phyloP scores from a whole-genome alignment of 2,797 vertebrate species.

The Dendrocincla tyrannina region DNA sequence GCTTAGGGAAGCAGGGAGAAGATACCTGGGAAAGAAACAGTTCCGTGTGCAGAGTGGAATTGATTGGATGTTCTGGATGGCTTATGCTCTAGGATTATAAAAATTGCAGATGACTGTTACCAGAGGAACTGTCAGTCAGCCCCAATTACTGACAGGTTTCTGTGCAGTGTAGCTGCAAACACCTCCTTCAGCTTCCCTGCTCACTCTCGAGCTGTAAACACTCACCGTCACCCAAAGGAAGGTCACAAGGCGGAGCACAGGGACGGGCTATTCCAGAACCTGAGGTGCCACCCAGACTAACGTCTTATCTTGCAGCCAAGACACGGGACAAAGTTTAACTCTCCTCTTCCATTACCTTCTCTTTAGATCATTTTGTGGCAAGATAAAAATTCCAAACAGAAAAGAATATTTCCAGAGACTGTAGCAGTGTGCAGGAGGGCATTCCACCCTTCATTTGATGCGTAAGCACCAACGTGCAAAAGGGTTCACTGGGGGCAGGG shows the following conservation, averaged over 20 bases:
- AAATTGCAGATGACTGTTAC: conserved; percentile 59
- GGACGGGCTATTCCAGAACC: background rate
- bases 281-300: background rate
- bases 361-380: background rate
- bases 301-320: background rate
- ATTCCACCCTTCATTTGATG: background rate
- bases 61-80: conserved; percentile 56
- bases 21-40: background rate
- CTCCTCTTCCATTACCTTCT: background rate
- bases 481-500: background rate
- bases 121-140: conserved; percentile 48
- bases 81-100: conserved; percentile 42
- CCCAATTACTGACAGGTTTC: conserved; percentile 62
- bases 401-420: background rate
- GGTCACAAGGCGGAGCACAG: background rate
- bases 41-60: conserved; percentile 24
- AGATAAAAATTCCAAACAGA: background rate
- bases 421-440: background rate
- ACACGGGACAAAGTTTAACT: background rate
- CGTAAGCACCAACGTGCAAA: background rate
- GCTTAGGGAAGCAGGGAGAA: background rate
- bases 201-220: conserved; percentile 55
- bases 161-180: conserved; percentile 34
- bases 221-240: background rate
- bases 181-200: conserved; percentile 31